Conservation (phyloP, 2,113 vertebrate genomes). For the Cinclus mexicanus region DNA sequence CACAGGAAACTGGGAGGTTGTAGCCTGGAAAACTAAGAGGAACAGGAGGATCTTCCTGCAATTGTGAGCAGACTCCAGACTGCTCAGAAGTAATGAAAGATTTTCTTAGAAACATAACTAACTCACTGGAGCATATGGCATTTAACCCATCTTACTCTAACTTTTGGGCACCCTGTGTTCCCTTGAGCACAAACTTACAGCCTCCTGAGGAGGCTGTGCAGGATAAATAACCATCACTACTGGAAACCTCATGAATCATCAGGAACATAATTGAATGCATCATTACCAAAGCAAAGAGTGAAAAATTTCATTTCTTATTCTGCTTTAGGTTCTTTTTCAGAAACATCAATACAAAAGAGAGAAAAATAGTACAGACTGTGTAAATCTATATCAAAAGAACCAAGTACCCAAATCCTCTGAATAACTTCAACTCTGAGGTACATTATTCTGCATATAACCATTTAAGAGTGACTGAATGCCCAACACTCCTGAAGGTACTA, state of each 20-base stretch:
- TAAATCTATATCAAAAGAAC: not conserved
- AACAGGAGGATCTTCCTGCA: not conserved
- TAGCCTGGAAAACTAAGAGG: not conserved
- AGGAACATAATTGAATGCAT: not conserved
- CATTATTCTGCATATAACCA: not conserved
- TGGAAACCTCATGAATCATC: not conserved
- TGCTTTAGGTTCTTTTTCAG: not conserved
- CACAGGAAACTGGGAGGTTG: not conserved
- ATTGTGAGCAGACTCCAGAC: not conserved
- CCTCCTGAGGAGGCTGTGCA: not conserved
- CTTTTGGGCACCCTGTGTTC: not conserved
- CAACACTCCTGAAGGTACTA: not conserved
- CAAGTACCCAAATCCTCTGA: not conserved
- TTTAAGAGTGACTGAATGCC: not conserved
- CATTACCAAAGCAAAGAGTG: not conserved
- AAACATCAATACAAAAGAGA: not conserved
- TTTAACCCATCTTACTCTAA: not conserved
- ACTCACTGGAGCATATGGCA: not conserved
- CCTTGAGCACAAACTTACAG: not conserved
- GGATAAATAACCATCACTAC: not conserved
- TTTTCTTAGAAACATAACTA: not conserved
- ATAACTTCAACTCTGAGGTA: not conserved
- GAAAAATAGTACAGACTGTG: not conserved
- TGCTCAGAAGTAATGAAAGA: not conserved
- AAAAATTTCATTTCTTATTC: not conserved